Conservation (phyloP, 2,888 invertebrate genomes). For the Iphiclides podalirius region DNA sequence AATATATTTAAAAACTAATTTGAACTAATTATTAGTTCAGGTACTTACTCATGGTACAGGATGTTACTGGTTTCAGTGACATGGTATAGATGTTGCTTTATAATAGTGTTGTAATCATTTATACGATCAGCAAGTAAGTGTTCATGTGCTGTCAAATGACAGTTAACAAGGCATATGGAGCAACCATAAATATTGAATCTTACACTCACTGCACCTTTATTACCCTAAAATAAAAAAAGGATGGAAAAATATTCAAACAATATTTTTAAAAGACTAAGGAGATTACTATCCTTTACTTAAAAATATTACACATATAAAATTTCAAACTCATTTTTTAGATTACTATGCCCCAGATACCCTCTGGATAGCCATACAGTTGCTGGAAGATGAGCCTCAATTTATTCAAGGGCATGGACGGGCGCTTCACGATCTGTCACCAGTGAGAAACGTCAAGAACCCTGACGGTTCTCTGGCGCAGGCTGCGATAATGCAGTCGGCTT, state of each 20-base stretch:
- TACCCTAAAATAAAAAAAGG: slow-evolving; percentile 84
- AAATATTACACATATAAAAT: no score
- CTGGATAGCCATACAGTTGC: no score
- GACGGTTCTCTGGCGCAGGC: slow-evolving; percentile 99
- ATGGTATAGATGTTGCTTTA: slow-evolving; percentile 90
- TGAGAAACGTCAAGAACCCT: slow-evolving; percentile 98
- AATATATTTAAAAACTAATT: no score
- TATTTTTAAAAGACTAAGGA: no score
- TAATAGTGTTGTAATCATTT: slow-evolving; percentile 91
- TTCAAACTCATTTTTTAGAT: no score
- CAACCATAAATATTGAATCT: slow-evolving; percentile 93
- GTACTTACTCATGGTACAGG: slow-evolving; percentile 93
- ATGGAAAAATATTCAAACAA: no score
- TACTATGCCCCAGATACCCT: no score
- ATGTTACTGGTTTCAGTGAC: slow-evolving; percentile 89
- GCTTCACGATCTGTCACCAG: slow-evolving; percentile 94
- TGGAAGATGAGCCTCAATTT: slow-evolving; percentile 99
- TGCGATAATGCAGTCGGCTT: slow-evolving; percentile 99
- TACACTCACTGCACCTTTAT: slow-evolving; percentile 96
- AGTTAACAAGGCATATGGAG: slow-evolving; percentile 92
- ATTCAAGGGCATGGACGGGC: slow-evolving; percentile 95
- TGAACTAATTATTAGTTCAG: no score
- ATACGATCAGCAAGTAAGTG: slow-evolving; percentile 90
- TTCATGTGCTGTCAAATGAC: slow-evolving; percentile 95
- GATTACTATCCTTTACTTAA: no score